Evolutionary conservation across 1,140 invertebrate species (phyloP).

Genomic region (Ganaspis sp.): DNA sequence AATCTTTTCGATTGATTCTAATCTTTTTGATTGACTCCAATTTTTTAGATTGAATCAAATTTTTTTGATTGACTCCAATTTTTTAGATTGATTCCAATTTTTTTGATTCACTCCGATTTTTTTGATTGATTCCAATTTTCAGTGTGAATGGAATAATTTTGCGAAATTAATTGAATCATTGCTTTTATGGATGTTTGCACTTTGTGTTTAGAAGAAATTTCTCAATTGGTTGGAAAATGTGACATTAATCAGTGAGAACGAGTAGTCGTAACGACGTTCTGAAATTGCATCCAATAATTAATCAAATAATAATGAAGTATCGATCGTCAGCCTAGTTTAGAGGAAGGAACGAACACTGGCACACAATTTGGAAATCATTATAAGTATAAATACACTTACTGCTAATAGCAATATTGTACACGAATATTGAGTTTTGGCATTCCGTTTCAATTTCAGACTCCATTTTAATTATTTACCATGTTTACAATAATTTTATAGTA

Average conservation of each 20-base stretch:
- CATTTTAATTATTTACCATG: background rate
- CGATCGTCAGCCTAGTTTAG: background rate
- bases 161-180: background rate
- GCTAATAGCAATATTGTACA: too few relatives aligned
- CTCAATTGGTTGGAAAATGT: background rate
- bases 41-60: too few relatives aligned
- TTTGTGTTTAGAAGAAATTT: background rate
- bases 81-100: too few relatives aligned
- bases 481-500: background rate
- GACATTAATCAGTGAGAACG: background rate
- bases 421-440: too few relatives aligned
- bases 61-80: too few relatives aligned
- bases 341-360: background rate
- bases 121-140: too few relatives aligned
- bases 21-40: too few relatives aligned
- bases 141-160: background rate
- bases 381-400: too few relatives aligned
- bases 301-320: conserved; percentile 25
- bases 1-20: too few relatives aligned
- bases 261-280: background rate
- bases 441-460: too few relatives aligned
- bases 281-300: conserved; percentile 7
- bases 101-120: too few relatives aligned
- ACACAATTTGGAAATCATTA: background rate
- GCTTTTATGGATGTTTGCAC: background rate